Evolutionary conservation across 2,797 vertebrate species (phyloP), one percentile per base, ranked within the genome.

Genomic region (Acipenser ruthenus): DNA sequence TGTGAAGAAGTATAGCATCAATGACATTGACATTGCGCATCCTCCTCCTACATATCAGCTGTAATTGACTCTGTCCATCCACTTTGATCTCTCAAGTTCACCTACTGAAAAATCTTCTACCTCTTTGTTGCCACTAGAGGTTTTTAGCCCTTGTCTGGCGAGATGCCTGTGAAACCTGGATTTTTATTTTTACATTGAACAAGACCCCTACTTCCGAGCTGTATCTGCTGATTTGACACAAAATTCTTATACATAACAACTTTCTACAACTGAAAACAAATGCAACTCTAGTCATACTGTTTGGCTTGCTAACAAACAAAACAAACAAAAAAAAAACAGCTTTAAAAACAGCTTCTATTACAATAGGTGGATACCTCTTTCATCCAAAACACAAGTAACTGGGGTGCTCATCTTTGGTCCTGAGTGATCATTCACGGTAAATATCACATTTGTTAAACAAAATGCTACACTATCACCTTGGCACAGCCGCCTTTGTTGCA

Each of bases 21-120:
- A 18, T 18, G 15, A 18, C 15, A 18, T 37, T 63, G 65, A 67
- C 7, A 62, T 11, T 47, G 62, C 69, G 58, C 67, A 64, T 37
- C 23, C 23, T 4, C 53, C 64, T 56, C 53, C 23, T 7, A 53
- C 12, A 58, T 67, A 58, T 61, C 62, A 18, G 49, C 50, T 9
- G 13, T 67, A 67, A 67, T 60, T 67, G 69, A 67, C 65, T 67
- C 69, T 64, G 60, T 60, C 69, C 60, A 62, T 70, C 69, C 50
- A 70, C 61, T 59, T 53, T 70, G 65, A 60, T 63, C 53, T 67
- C 67, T 70, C 47, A 64, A 67, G 65, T 60, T 66, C 13, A 49
- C 64, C 23, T 50, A 12, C 47, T 12, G 55, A 49, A 49, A 11
- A 18, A 53, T 65, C 53, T 50, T 60, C 65, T 60, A 23, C 58